A percentile compares a stretch with the other conserved stretches of the same genome.
Conservation (phyloP, 2,888 invertebrate genomes). For the Labia minor region DNA sequence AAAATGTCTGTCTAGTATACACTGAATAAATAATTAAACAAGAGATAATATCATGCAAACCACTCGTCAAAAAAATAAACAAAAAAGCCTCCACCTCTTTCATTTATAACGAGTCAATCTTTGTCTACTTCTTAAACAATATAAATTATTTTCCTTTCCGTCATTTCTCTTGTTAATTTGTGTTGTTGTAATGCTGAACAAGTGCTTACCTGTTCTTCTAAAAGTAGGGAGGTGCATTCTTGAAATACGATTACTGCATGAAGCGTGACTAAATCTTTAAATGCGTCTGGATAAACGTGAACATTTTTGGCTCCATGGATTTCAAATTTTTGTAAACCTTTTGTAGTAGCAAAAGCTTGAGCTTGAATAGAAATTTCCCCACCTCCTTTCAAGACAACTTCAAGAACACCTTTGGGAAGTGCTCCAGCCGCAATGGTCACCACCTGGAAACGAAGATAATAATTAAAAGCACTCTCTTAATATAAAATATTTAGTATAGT, state of each 20-base stretch:
- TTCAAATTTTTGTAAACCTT: slow-evolving; percentile 44
- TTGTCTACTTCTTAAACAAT: no score
- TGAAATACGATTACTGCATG: not conserved
- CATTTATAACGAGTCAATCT: no score
- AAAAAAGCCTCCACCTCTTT: no score
- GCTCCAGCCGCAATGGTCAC: slow-evolving; percentile 38
- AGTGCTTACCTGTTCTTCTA: slow-evolving; percentile 39
- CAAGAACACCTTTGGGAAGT: slow-evolving; percentile 46
- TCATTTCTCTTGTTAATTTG: no score
- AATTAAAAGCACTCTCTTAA: not conserved
- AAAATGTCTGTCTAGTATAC: no score
- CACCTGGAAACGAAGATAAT: slow-evolving; percentile 30
- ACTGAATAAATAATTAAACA: no score
- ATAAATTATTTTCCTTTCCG: no score
- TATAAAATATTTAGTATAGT: not conserved
- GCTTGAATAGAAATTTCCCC: slow-evolving; percentile 40
- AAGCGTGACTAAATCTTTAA: slow-evolving; percentile 47
- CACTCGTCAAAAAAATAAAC: no score
- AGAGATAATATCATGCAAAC: no score
- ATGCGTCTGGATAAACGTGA: slow-evolving; percentile 47
- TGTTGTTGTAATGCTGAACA: no score
- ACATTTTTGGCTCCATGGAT: slow-evolving; percentile 44
- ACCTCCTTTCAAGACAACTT: slow-evolving; percentile 45
- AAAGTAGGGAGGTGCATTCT: not conserved
- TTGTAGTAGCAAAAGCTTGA: slow-evolving; percentile 46